Evolutionary conservation across 2,797 vertebrate genomes (phyloP).

Genomic region (Steatocranus sp.): DNA sequence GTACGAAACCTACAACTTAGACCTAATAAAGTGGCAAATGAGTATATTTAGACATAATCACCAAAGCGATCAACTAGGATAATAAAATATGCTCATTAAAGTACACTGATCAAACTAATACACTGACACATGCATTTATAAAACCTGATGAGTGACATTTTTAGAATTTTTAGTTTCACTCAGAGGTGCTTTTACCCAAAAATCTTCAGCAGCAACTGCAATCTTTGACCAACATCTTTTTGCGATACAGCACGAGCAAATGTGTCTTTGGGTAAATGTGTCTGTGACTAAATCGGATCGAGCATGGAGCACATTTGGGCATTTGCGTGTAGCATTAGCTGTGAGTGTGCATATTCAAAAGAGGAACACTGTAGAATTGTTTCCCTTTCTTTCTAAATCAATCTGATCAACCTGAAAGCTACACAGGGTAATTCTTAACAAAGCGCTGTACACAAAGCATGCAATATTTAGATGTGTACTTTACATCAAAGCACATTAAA

Average conservation of each 20-base stretch:
- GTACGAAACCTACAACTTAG: neutral
- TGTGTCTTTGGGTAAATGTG: neutral
- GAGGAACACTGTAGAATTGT: neutral
- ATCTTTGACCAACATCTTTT: neutral
- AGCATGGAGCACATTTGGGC: neutral
- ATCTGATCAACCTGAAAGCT: neutral
- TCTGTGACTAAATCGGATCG: neutral
- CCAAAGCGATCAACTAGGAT: neutral
- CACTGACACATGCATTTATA: neutral
- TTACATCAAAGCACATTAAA: neutral
- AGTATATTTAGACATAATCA: neutral
- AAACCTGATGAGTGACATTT: neutral
- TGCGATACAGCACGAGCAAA: neutral
- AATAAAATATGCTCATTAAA: neutral
- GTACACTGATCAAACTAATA: accelerated
- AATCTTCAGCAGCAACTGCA: neutral
- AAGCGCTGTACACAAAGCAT: neutral
- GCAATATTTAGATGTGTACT: constrained; percentile 3
- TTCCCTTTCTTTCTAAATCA: neutral
- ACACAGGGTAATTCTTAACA: neutral
- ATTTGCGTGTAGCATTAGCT: neutral
- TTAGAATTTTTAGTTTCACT: neutral
- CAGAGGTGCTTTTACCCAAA: neutral
- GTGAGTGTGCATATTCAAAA: neutral
- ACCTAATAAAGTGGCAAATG: neutral